Evolutionary conservation across 2,113 vertebrate species (phyloP), one percentile per base, ranked within the genome.

Genomic region (Mesembrinibis cayennensis): DNA sequence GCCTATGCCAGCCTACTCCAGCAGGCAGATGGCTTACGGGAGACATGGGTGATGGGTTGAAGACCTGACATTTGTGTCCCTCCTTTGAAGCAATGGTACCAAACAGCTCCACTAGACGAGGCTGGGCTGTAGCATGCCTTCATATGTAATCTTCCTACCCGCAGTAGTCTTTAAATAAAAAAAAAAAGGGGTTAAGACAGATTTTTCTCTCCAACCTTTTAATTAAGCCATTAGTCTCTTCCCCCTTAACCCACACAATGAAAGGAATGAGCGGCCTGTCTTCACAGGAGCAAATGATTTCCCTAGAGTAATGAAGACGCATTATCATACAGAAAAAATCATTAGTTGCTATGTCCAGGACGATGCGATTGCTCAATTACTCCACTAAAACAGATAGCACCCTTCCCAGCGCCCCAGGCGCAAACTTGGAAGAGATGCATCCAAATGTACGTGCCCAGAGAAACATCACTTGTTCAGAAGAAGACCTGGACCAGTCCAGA

Each of bases 321-420:
- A 96, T 96, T 97, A 96, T 96, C 93, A 96, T 93, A 94, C 78
- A 94, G 95, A 89, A 91, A 89, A 92, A 97, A 78, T 91, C 94
- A 89, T 93, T 89, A 93, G 86, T 93, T 92, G 89, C 91, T 82
- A 5, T 32, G 89, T 93, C 91, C 96, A 90, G 95, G 77, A 79
- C 95, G 87, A 92, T 16, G 47, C 13, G 2, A 94, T 83, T 83
- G 88, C 95, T 96, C 92, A 82, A 93, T 93, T 94, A 87, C 66
- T 87, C 78, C 56, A 20, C 53, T 74, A 14, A 67, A 87, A 81
- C 67, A 71, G 94, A 95, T 11, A 47, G 42, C 80, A 22, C 40
- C 56, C 82, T 81, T 55, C 76, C 67, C 76, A 34, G 59, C 0
- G 0, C 76, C 74, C 72, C 23, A 14, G 15, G 23, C 10, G 1